phyloP scores from a whole-genome alignment of 2,797 vertebrate species.

The Myotis findleyi region DNA sequence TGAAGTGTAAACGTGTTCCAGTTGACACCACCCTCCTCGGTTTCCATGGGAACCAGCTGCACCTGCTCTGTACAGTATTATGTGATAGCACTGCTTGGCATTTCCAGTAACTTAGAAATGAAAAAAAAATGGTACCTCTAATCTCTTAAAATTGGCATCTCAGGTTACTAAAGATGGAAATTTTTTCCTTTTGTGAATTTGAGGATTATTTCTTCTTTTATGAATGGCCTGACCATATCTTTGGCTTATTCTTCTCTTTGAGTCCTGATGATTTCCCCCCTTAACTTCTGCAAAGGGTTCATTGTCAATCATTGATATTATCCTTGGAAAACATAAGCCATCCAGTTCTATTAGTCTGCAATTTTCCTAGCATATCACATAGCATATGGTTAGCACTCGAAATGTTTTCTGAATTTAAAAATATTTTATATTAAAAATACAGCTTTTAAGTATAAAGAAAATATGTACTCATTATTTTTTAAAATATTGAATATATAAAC shows the following conservation, averaged over 20 bases:
- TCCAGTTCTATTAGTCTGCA: neutral
- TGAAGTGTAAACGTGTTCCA: neutral
- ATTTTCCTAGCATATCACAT: neutral
- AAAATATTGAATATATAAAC: neutral
- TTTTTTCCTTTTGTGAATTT: neutral
- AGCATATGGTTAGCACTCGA: neutral
- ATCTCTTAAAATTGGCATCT: neutral
- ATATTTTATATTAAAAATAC: slow-evolving; percentile 3
- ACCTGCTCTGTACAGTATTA: neutral
- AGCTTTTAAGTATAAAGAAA: neutral
- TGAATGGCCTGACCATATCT: neutral
- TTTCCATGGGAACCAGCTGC: neutral
- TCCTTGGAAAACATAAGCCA: neutral
- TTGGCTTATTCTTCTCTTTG: slow-evolving; percentile 9
- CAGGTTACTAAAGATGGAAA: neutral
- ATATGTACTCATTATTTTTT: neutral
- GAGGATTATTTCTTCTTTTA: neutral
- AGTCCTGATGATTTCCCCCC: neutral
- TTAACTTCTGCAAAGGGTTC: neutral
- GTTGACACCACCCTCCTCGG: accelerated
- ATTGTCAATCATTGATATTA: neutral
- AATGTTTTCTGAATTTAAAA: neutral
- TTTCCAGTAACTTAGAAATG: neutral
- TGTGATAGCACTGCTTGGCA: neutral
- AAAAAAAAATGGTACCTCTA: neutral